A percentile compares a stretch with the other conserved stretches of the same genome.
Conservation (phyloP, 1,140 invertebrate genomes). For the Neomicropteryx cornuta region DNA sequence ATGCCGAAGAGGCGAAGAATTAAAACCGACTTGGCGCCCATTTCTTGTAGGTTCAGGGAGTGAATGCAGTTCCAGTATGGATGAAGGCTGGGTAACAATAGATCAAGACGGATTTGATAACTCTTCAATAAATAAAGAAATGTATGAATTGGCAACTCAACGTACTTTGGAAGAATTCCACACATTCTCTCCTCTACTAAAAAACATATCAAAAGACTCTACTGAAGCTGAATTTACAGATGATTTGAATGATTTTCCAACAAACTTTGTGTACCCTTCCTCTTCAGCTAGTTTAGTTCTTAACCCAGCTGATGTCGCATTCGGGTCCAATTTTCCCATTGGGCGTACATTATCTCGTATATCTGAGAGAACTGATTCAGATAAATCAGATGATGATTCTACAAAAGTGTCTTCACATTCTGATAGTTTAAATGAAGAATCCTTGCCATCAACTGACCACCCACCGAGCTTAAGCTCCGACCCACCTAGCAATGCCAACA, state of each 20-base stretch:
- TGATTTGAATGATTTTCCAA: constrained; percentile 60
- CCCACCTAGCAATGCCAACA: constrained; percentile 56
- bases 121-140: constrained; percentile 31
- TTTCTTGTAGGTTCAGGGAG: constrained; percentile 71
- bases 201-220: constrained; percentile 46
- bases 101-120: constrained; percentile 57
- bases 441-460: constrained; percentile 68
- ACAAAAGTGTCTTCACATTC: constrained; percentile 71
- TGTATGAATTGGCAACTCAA: constrained; percentile 35
- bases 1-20: constrained; percentile 52
- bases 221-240: constrained; percentile 58
- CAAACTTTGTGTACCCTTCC: constrained; percentile 56
- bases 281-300: constrained; percentile 40
- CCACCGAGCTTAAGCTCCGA: constrained; percentile 77
- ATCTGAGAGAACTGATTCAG: constrained; percentile 79
- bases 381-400: constrained; percentile 68
- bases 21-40: constrained; percentile 66
- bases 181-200: constrained; percentile 39
- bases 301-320: constrained; percentile 56
- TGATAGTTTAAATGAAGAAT: constrained; percentile 73
- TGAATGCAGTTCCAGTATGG: constrained; percentile 60
- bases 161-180: constrained; percentile 36
- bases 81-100: constrained; percentile 66
- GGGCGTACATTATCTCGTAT: constrained; percentile 70
- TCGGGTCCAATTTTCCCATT: constrained; percentile 56